Base-by-base conservation (phyloP, 1,140 invertebrate genomes). In the Carcinoscorpius rotundicauda region DNA sequence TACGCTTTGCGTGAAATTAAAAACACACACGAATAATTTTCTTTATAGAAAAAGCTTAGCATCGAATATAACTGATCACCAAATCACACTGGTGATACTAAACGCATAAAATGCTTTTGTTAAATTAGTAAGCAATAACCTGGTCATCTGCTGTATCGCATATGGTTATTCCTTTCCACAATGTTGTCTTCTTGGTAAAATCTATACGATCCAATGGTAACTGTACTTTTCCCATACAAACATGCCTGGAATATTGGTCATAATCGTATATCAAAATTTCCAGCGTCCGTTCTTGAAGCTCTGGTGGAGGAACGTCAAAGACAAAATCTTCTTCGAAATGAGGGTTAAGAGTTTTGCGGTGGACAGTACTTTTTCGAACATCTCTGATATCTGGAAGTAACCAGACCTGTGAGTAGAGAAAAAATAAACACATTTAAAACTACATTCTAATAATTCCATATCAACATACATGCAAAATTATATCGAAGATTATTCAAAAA, bases 331-430 rank as follows among this genome's bases (percentile, higher is more conserved):
- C 77, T 51, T 77, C 75, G 63, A 78, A 78, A 58, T 73, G 80
- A 64, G 85, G 84, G 75, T 83, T 82, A 49, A 84, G 72, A 5
- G 84, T 85, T 70, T 81, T 82, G 69, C 82, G 83, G 70, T 85
- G 82, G 63, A 85, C 82, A 64, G 78, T 76, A 3, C 82, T 84
- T 71, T 84, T 82, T 79, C 81, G 83, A 29, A 83, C 80, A 67
- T 82, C 82, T 61, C 76, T 81, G 60, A 79, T 78, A 68, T 84
- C 82, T 5, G 82, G 82, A 6, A 55, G 53, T 8, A 55, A 6
- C n/a, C 53, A n/a, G n/a, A 55, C n/a, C 53, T 55, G 29, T 29
- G 29, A 29, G 29, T 29, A 29, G 29, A 29, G 29, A 29, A 29
- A 29, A 29, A 29, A 29, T 29, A 29, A 29, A 29, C 29, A 29